Evolutionary conservation across 2,113 vertebrate species (phyloP).

Genomic region (Pseudorectes ferrugineus): DNA sequence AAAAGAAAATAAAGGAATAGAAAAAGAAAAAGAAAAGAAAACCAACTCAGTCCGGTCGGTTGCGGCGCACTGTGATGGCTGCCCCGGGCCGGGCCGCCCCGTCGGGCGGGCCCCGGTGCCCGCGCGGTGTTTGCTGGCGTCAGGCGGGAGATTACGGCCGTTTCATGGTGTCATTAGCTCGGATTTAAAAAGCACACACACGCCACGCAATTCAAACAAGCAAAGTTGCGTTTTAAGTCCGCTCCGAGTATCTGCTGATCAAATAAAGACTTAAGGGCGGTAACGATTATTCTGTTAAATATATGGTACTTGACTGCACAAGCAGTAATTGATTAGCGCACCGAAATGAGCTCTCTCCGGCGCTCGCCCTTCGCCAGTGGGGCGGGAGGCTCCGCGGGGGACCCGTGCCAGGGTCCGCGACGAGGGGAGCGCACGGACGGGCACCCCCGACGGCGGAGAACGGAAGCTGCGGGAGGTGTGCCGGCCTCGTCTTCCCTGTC

Average conservation of each 20-base stretch:
- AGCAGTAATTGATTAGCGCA: constrained; percentile 71
- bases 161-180: background rate
- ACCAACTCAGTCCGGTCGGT: too few species aligned
- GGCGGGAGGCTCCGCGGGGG: background rate
- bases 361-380: background rate
- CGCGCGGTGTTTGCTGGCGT: background rate
- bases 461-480: background rate
- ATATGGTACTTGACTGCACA: constrained; percentile 69
- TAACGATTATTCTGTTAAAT: constrained; percentile 76
- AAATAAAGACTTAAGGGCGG: constrained; percentile 72
- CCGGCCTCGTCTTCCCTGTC: background rate
- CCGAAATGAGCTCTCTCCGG: constrained; percentile 61
- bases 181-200: constrained; percentile 45
- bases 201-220: constrained; percentile 17
- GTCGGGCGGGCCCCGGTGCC: background rate
- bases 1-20: accelerated
- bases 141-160: background rate
- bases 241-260: constrained; percentile 67
- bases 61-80: accelerated
- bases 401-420: background rate
- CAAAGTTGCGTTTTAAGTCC: constrained; percentile 64
- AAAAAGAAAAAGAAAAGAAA: background rate
- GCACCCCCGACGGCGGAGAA: background rate
- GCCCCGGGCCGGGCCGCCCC: background rate
- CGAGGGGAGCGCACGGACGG: background rate